Evolutionary conservation across 2,113 vertebrate genomes (phyloP).

Genomic region (Chrysochloris asiatica): DNA sequence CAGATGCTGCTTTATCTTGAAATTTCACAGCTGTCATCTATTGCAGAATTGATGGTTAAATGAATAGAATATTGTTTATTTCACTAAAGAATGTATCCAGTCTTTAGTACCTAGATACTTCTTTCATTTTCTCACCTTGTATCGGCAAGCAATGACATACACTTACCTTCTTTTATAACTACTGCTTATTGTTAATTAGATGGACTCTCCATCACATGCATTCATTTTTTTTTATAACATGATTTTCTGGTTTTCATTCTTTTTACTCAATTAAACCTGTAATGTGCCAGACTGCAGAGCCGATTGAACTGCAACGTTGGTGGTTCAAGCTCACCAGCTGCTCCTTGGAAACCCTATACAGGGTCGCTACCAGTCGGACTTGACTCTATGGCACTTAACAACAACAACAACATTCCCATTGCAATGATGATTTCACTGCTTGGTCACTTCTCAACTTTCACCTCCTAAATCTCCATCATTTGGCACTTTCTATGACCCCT

Average conservation of each 20-base stretch:
- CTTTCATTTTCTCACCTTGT: background rate
- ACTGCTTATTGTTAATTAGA: background rate
- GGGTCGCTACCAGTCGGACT: too few relatives aligned
- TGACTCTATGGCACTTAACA: too few relatives aligned
- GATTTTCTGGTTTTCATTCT: background rate
- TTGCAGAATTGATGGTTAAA: conserved; percentile 12
- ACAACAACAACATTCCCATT: background rate
- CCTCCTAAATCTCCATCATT: background rate
- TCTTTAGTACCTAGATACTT: background rate
- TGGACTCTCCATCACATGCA: background rate
- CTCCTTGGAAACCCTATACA: too few relatives aligned
- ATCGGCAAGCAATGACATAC: background rate
- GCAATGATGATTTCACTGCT: background rate
- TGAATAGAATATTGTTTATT: conserved; percentile 45
- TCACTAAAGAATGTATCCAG: background rate
- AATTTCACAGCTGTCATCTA: conserved; percentile 57
- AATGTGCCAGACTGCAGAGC: too few relatives aligned
- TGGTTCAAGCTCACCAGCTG: too few relatives aligned
- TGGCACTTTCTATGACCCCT: background rate
- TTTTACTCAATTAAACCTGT: background rate
- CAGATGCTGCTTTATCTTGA: conserved; percentile 54
- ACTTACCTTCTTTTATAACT: background rate
- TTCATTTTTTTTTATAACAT: accelerated
- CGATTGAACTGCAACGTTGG: too few relatives aligned
- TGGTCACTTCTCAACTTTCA: background rate